Evolutionary conservation across 2,797 vertebrate genomes (phyloP).

Genomic region (Esox masquinongy): DNA sequence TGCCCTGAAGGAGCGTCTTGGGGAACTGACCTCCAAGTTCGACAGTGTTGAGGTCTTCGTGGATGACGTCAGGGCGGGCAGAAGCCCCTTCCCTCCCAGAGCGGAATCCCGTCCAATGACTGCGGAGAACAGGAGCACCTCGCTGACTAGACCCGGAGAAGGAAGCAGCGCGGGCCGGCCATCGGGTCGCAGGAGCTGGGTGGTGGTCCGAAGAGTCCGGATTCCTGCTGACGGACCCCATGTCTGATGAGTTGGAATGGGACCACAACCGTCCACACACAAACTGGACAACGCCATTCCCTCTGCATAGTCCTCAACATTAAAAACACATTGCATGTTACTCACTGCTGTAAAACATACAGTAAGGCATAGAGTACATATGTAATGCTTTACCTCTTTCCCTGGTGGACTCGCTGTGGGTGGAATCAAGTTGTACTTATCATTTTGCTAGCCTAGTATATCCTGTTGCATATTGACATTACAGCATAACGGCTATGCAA

Average conservation of each 20-base stretch:
- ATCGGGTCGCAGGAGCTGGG: conserved; percentile 51
- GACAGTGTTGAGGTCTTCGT: conserved; percentile 76
- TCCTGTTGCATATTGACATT: too few relatives aligned
- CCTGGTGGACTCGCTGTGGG: background rate
- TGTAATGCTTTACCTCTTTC: background rate
- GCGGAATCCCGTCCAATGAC: conserved; percentile 26
- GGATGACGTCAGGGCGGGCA: conserved; percentile 67
- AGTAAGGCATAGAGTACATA: background rate
- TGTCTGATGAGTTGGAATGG: conserved; percentile 17
- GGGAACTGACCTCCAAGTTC: conserved; percentile 75
- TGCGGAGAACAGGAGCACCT: background rate
- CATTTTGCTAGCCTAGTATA: background rate
- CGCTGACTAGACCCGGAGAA: background rate
- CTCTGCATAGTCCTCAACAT: background rate
- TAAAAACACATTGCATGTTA: background rate
- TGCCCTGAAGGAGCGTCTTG: conserved; percentile 77
- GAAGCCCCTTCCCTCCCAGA: conserved; percentile 27
- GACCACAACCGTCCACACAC: background rate
- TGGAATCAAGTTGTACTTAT: background rate
- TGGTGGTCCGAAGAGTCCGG: conserved; percentile 63
- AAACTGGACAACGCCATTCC: background rate
- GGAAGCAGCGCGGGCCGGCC: conserved; percentile 22
- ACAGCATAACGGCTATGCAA: background rate
- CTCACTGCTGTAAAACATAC: background rate
- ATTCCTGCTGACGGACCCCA: conserved; percentile 44